Conservation (phyloP, 2,113 vertebrate genomes). For the Oryzias woworae region DNA sequence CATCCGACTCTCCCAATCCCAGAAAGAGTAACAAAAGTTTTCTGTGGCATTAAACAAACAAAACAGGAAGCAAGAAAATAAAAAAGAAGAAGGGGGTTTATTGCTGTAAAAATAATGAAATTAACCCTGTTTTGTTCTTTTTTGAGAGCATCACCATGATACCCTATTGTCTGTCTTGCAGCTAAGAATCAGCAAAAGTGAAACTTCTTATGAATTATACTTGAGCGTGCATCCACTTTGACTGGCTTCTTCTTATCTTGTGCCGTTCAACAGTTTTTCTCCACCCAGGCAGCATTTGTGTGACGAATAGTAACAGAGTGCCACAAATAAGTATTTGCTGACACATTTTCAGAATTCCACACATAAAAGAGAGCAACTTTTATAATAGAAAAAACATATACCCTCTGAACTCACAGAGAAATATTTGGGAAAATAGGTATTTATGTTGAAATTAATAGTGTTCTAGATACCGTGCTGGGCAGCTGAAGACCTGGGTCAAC, state of each 20-base stretch:
- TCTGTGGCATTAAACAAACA: neutral
- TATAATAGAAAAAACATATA: neutral
- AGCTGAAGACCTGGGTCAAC: conserved; percentile 85
- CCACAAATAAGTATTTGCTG: conserved; percentile 69
- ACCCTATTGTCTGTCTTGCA: conserved; percentile 53
- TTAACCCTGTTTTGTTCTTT: conserved; percentile 65
- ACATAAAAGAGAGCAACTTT: conserved; percentile 26
- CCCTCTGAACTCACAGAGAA: neutral
- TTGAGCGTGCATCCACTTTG: conserved; percentile 13
- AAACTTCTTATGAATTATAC: conserved; percentile 5
- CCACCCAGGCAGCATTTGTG: conserved; percentile 59
- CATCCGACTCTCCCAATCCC: neutral
- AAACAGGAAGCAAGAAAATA: neutral
- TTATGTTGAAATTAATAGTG: conserved; percentile 5
- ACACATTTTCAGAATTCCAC: conserved; percentile 51
- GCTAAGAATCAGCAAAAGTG: conserved; percentile 6
- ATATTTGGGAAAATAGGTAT: conserved; percentile 18
- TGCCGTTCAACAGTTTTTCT: conserved; percentile 28
- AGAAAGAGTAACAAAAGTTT: conserved; percentile 8
- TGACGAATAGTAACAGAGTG: conserved; percentile 56
- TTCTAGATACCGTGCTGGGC: conserved; percentile 83
- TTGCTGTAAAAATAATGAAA: neutral
- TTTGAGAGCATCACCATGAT: conserved; percentile 72
- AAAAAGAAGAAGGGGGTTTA: neutral
- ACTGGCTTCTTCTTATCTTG: conserved; percentile 29